Conservation (phyloP, 2,888 invertebrate species). For the Luffia ferchaultella region DNA sequence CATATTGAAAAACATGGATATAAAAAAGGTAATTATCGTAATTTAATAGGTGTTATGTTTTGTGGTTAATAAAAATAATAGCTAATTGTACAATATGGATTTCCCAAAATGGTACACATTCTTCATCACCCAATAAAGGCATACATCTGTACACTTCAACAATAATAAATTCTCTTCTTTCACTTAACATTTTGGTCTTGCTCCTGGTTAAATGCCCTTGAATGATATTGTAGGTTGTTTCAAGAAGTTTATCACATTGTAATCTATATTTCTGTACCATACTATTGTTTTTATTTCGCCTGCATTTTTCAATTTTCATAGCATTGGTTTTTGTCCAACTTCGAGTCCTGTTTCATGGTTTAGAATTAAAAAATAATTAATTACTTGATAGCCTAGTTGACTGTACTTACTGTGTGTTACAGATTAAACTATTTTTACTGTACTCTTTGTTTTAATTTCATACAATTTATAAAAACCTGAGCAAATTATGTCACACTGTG, state of each 20-base stretch:
- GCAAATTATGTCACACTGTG: too few relatives aligned
- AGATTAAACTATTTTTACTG: too few relatives aligned
- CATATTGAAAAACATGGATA: too few relatives aligned
- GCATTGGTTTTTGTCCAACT: neutral
- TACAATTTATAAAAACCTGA: too few relatives aligned
- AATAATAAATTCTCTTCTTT: slow-evolving; percentile 27
- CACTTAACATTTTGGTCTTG: slow-evolving; percentile 22
- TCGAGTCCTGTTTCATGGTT: slow-evolving; percentile 18
- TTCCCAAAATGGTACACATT: slow-evolving; percentile 38
- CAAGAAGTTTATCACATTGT: slow-evolving; percentile 20
- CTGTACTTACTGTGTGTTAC: too few relatives aligned
- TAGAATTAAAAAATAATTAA: too few relatives aligned
- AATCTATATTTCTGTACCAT: slow-evolving; percentile 11
- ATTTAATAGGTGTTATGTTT: too few relatives aligned
- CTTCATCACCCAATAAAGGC: slow-evolving; percentile 45
- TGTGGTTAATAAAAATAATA: slow-evolving; percentile 26
- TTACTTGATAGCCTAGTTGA: too few relatives aligned
- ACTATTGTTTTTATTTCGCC: neutral
- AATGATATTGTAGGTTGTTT: slow-evolving; percentile 18
- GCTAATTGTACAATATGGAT: slow-evolving; percentile 39
- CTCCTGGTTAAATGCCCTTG: slow-evolving; percentile 29
- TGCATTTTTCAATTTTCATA: slow-evolving; percentile 7
- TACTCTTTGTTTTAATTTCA: too few relatives aligned
- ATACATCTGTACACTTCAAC: slow-evolving; percentile 45
- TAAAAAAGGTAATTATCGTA: too few relatives aligned